phyloP scores from a whole-genome alignment of 2,888 invertebrate genomes.

The Resseliella maxima region DNA sequence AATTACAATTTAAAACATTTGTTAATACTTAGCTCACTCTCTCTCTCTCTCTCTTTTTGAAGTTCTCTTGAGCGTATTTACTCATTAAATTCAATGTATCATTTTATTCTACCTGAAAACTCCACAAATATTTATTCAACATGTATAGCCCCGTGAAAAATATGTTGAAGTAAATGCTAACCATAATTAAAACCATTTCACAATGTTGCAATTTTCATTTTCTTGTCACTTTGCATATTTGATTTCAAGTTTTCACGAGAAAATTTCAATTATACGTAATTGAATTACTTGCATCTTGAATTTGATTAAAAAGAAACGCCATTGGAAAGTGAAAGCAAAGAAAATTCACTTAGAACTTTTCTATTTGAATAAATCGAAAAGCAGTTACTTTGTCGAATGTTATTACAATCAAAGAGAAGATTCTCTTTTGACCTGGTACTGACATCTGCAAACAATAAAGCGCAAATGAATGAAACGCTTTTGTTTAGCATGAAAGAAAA shows the following conservation, averaged over 20 bases:
- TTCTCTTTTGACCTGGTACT: background rate
- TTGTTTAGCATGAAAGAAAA: too few relatives aligned
- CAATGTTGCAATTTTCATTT: background rate
- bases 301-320: constrained; percentile 17
- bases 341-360: background rate
- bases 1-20: constrained; percentile 24
- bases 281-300: background rate
- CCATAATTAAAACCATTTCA: background rate
- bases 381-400: background rate
- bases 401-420: background rate
- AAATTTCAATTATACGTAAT: background rate
- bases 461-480: too few relatives aligned
- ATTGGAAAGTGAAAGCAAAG: background rate
- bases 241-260: background rate
- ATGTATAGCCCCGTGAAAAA: too few relatives aligned
- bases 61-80: background rate
- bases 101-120: too few relatives aligned
- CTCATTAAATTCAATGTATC: background rate
- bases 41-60: background rate
- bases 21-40: background rate
- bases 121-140: too few relatives aligned
- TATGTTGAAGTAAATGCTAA: too few relatives aligned
- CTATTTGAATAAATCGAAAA: background rate
- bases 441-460: background rate
- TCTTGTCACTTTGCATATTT: background rate